Evolutionary conservation across 2,888 invertebrate genomes (phyloP).

Genomic region (Aromia moschata): DNA sequence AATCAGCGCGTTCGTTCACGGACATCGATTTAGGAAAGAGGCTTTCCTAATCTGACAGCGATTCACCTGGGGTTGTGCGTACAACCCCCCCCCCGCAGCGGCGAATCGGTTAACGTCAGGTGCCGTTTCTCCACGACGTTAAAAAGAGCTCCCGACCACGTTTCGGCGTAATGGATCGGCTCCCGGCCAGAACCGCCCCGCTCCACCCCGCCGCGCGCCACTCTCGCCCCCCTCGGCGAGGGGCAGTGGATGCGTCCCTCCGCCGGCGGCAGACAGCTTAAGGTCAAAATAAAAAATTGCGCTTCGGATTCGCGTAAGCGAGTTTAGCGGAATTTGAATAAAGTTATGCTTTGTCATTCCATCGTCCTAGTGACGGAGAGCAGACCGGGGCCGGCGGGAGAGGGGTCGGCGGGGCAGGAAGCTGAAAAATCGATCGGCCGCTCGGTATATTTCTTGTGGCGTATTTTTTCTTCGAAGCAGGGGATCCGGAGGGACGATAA

Average conservation of each 20-base stretch:
- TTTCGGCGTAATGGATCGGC: neutral
- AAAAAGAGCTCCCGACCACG: neutral
- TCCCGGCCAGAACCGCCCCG: no score
- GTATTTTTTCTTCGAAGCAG: no score
- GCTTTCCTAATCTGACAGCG: neutral
- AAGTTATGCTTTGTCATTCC: conserved; percentile 11
- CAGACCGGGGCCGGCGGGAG: no score
- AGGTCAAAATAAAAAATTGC: neutral
- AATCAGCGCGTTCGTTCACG: neutral
- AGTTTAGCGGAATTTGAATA: conserved; percentile 8
- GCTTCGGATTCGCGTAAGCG: neutral
- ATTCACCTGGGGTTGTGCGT: neutral
- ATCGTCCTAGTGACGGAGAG: neutral
- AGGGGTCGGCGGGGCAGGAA: no score
- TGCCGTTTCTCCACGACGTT: neutral
- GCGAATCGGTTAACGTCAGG: neutral
- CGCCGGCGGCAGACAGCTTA: neutral
- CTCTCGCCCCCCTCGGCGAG: neutral
- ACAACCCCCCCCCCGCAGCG: neutral
- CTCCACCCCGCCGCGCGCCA: neutral
- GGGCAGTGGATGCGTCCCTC: neutral
- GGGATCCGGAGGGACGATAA: no score
- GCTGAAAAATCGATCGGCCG: no score
- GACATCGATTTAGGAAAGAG: no score
- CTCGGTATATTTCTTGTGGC: no score